Evolutionary conservation across 2,113 vertebrate genomes (phyloP).

Genomic region (Clarias magur): DNA sequence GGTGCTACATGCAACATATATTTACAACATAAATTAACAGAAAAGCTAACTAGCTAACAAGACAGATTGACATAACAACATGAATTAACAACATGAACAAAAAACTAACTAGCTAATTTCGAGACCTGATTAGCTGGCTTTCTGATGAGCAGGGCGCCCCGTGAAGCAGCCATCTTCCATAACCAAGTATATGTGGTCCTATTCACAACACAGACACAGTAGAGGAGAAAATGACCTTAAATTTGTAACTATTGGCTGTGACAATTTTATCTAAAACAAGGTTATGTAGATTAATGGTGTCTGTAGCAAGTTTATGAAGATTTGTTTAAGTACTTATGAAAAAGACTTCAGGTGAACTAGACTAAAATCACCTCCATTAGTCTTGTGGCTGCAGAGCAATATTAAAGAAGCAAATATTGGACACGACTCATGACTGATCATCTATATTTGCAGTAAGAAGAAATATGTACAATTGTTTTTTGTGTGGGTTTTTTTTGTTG

Average conservation of each 20-base stretch:
- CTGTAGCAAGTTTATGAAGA: background rate
- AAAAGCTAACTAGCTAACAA: no score
- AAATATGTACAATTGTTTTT: background rate
- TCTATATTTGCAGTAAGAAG: background rate
- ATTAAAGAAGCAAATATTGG: background rate
- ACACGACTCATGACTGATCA: background rate
- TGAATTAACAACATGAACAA: no score
- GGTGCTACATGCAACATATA: no score
- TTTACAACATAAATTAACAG: no score
- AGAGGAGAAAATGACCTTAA: background rate
- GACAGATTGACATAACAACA: no score
- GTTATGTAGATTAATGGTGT: slow-evolving; percentile 4
- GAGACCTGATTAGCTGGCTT: no score
- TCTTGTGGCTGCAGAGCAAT: background rate
- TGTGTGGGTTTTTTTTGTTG: background rate
- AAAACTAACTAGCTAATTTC: no score
- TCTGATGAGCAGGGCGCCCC: background rate
- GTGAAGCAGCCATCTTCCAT: background rate
- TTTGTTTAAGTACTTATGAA: background rate
- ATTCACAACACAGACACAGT: background rate
- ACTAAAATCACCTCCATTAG: background rate
- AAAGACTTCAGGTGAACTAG: background rate
- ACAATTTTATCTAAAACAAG: background rate
- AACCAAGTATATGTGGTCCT: background rate
- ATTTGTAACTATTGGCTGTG: background rate